phyloP scores from a whole-genome alignment of 2,797 vertebrate genomes.

The Mus caroli region DNA sequence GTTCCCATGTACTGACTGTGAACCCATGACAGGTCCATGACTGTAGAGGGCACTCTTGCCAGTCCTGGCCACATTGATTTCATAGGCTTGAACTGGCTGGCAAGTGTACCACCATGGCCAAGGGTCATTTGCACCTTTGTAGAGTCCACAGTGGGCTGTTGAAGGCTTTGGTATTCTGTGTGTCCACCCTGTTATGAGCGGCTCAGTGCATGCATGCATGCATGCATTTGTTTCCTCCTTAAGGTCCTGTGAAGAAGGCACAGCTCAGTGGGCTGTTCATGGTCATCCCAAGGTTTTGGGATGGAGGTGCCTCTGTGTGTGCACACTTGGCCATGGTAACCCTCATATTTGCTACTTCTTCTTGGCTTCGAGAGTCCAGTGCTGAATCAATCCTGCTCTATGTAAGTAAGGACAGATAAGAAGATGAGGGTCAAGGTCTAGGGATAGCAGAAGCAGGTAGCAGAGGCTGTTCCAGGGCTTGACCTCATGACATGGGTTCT shows the following conservation, averaged over 20 bases:
- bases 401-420: background rate
- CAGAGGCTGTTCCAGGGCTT: background rate
- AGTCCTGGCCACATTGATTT: background rate
- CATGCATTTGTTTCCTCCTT: background rate
- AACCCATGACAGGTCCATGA: background rate
- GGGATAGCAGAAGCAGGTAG: background rate
- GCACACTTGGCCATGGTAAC: background rate
- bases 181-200: background rate
- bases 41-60: background rate
- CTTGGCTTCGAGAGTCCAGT: background rate
- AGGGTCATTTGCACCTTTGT: background rate
- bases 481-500: too few species aligned
- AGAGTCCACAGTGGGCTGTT: background rate
- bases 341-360: background rate
- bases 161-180: background rate
- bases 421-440: fast-evolving
- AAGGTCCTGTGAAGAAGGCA: background rate
- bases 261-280: background rate
- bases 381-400: background rate
- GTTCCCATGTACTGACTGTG: background rate
- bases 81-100: background rate
- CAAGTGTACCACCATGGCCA: background rate
- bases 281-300: background rate
- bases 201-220: fast-evolving
- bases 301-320: background rate